Evolutionary conservation across 1,140 invertebrate genomes (phyloP), one percentile per base, ranked within the genome.

Genomic region (Oryzaephilus surinamensis): DNA sequence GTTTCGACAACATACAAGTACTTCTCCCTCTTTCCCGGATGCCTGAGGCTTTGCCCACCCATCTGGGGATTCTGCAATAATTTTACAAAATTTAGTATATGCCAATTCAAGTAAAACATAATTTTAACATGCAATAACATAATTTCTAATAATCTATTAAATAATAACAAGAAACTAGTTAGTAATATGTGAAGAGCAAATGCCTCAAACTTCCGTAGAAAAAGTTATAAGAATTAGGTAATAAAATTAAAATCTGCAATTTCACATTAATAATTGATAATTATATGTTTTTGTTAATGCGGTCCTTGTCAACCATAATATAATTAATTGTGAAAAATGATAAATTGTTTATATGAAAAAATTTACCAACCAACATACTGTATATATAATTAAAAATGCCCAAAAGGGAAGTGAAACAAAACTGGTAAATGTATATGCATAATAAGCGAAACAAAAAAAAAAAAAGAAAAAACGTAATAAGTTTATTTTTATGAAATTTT

Each of bases 41-140:
- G 43, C 50, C 32, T 50, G 50, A 48, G 46, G 48, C 48, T 46
- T 45, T 39, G 47, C 41, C n/a, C n/a, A n/a, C n/a, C n/a, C 41
- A 33, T 38, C 32, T 44, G 41, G 29, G 46, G 38, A 43, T 40
- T 50, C 50, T 55, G 50, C 36, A 51, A 55, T 43, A 50, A 42
- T 48, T 51, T 40, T 27, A 38, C n/a, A 28, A 20, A 38, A 21
- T 33, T 38, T 38, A 29, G 28, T 38, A 29, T n/a, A 29, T 12
- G 36, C 36, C 36, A 38, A 38, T 38, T 38, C 27, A 23, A 38
- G 21, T 19, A n/a, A 24, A n/a, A n/a, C 10, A n/a, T 24, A 24
- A 7, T 24, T 7, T 10, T 10, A 24, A n/a, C 23, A 24, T 24
- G 23, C 23, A 24, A 24, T n/a, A n/a, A n/a, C n/a, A n/a, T n/a